phyloP scores from a whole-genome alignment of 2,113 vertebrate genomes.

The Pelmatolapia mariae region DNA sequence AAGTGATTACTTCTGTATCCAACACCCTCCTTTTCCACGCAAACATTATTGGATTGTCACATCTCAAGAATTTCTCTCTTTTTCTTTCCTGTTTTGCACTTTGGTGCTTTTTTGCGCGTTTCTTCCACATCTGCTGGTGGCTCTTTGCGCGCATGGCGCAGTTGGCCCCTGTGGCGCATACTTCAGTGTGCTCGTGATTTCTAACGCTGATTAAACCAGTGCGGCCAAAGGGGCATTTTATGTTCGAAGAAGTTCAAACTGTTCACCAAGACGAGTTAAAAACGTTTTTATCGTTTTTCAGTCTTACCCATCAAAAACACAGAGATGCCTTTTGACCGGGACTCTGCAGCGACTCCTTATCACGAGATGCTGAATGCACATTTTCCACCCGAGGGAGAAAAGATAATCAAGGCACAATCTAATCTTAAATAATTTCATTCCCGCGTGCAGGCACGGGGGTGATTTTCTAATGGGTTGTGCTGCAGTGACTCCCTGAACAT shows the following conservation, averaged over 20 bases:
- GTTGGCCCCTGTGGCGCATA: neutral
- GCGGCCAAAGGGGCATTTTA: neutral
- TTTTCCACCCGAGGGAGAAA: conserved; percentile 1
- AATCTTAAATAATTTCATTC: conserved; percentile 39
- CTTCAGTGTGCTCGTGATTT: conserved; percentile 1
- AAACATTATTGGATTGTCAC: neutral
- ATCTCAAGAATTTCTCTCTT: neutral
- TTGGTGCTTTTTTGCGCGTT: neutral
- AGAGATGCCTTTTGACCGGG: neutral
- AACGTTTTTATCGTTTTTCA: neutral
- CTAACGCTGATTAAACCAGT: neutral
- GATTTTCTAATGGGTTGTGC: conserved; percentile 31
- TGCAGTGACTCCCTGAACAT: neutral
- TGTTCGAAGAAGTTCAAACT: neutral
- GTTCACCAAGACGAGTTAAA: neutral
- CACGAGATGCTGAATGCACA: neutral
- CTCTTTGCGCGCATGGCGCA: neutral
- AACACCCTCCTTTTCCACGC: neutral
- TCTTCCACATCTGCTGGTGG: neutral
- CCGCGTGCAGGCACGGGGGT: neutral
- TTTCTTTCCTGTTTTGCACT: neutral
- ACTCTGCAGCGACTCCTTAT: neutral
- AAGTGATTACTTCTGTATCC: neutral
- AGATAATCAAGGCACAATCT: conserved; percentile 24
- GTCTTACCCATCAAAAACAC: neutral